Evolutionary conservation across 2,888 invertebrate species (phyloP), one percentile per base, ranked within the genome.

Genomic region (Piscicola geometra): DNA sequence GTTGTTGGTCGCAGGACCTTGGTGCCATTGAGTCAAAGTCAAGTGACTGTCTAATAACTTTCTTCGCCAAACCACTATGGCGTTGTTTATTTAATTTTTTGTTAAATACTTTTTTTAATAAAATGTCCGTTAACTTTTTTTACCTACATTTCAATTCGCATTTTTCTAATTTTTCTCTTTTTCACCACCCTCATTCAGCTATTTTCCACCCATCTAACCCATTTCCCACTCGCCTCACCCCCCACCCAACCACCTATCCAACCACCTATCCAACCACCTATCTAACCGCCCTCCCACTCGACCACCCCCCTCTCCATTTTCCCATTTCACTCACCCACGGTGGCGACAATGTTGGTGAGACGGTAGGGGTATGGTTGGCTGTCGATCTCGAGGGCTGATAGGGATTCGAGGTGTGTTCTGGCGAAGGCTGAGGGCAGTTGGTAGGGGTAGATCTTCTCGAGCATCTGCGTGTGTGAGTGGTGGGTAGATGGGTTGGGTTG

Each of bases 361-460:
- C 75, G 64, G 36, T 75, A 71, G 3, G 75, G 71, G 47, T 71
- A 75, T n/a, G 77, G 77, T 30, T 71, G 25, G 1, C 75, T 75
- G 36, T 77, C 77, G 28, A 77, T 77, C 71, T 77, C 77, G 15
- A 77, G 75, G 5, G 56, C 28, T 21, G 71, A 77, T 47, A 77
- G 21, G 50, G 77, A 77, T 67, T 77, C 75, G 18, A 77, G 47
- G 18, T 77, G 77, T 12, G 77, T 77, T 25, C 75, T 70, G n/a
- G 77, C 77, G 67, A 71, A 77, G 12, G 77, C 77, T 5, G 77
- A 71, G 3, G 77, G 71, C 21, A 71, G 30, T 60, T 77, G 77
- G n/a, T 75, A 70, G n/a, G 72, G 72, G 1, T 36, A 67, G 69
- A 76, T 76, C 56, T 73, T 76, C 21, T 76, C 76, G n/a, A 64